Conservation (phyloP, 2,113 vertebrate species). For the Lamprologus sp. region DNA sequence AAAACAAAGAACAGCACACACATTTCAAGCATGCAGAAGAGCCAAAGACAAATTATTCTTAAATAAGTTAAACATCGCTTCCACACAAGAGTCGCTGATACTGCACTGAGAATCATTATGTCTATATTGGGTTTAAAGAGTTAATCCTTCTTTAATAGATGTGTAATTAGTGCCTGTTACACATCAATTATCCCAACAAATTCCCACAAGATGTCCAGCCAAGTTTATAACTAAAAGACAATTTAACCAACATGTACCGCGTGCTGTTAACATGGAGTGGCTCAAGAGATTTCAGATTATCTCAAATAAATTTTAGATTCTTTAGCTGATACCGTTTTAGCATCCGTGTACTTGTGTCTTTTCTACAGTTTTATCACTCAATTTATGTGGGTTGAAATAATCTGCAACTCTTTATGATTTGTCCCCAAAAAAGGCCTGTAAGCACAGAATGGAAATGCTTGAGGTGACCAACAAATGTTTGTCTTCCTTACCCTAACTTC, state of each 20-base stretch:
- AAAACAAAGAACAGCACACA: neutral
- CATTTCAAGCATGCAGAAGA: neutral
- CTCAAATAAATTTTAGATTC: neutral
- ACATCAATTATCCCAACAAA: neutral
- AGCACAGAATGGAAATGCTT: neutral
- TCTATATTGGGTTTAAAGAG: neutral
- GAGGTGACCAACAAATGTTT: neutral
- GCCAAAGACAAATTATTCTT: neutral
- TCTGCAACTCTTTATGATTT: neutral
- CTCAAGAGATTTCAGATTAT: neutral
- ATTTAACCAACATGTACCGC: neutral
- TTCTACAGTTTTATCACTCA: neutral
- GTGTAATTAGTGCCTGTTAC: neutral
- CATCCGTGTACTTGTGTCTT: neutral
- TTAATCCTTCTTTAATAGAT: neutral
- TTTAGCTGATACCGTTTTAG: neutral
- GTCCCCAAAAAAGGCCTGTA: neutral
- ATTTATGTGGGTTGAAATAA: neutral
- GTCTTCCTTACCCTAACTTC: constrained; percentile 83
- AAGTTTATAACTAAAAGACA: neutral
- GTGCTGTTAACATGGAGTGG: neutral
- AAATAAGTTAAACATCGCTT: neutral
- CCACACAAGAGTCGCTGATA: neutral
- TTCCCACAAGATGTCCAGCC: neutral
- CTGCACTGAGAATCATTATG: neutral